A percentile compares a stretch with the other conserved stretches of the same genome.
phyloP scores from a whole-genome alignment of 2,113 vertebrate genomes.

The Osmerus eperlanus region DNA sequence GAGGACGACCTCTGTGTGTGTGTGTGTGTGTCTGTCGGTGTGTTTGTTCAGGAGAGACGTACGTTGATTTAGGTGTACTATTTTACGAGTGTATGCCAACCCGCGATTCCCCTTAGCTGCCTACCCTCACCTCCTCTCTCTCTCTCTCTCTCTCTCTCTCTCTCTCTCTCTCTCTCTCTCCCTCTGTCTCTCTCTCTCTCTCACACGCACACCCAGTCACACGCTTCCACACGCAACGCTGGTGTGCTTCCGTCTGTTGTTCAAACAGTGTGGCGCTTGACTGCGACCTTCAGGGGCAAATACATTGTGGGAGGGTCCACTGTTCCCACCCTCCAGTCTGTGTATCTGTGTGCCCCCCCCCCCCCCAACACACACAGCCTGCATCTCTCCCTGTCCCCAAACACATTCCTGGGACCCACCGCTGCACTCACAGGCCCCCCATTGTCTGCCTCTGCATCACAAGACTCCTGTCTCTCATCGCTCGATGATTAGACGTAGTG shows the following conservation, averaged over 20 bases:
- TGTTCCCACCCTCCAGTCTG: conserved; percentile 21
- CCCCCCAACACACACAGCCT: not conserved
- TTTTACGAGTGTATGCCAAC: conserved; percentile 41
- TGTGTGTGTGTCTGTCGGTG: not conserved
- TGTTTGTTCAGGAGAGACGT: not conserved
- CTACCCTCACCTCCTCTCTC: not conserved
- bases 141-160: not conserved
- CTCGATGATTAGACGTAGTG: conserved; percentile 55
- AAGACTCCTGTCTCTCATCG: conserved; percentile 50
- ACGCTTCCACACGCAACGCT: not conserved
- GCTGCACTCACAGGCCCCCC: conserved; percentile 48
- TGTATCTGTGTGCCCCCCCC: conserved; percentile 24
- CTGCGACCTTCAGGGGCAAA: conserved; percentile 25
- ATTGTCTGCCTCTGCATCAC: conserved; percentile 51
- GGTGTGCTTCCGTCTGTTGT: conserved; percentile 10
- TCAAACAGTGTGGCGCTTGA: conserved; percentile 48
- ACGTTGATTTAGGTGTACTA: conserved; percentile 50
- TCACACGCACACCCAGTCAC: conserved; percentile 5
- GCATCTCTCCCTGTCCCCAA: not conserved
- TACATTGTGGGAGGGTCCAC: conserved; percentile 13
- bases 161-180: not conserved
- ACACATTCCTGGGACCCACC: conserved; percentile 45
- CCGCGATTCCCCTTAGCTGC: not conserved
- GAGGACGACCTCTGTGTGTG: conserved; percentile 6
- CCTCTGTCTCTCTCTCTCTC: not conserved